Evolutionary conservation across 2,888 invertebrate species (phyloP), one percentile per base, ranked within the genome.

Genomic region (Scaptomyza tumidula): DNA sequence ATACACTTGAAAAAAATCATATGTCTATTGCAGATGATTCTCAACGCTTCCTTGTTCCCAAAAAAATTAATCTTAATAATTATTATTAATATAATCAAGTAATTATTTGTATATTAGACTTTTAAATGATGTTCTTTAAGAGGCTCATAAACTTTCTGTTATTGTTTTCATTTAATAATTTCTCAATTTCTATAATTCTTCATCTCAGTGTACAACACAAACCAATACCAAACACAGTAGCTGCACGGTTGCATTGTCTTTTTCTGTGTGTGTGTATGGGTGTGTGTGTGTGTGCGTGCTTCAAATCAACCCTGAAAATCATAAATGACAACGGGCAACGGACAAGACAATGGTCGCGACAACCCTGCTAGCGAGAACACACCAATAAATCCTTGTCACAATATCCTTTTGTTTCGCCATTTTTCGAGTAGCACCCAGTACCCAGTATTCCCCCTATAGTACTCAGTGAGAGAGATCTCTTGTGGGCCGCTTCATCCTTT

Each of bases 341-440:
- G 57, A 24, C 57, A 66, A 71, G 84, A 76, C 80, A 83, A 81
- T 83, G 79, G 78, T 66, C 77, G 67, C 44, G 62, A 43, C 57
- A 35, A 53, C 70, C 52, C 61, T 14, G 37, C 55, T 55, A 6
- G 66, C 65, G 70, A 3, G 24, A 24, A 24, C 62, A 67, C 66
- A 74, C 88, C 76, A 88, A 85, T 85, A 85, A 85, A 85, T 85
- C 85, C 86, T 80, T 85, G 85, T 85, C 85, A 85, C 88, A 88
- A 85, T 80, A 88, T 88, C 76, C 85, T 83, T 85, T 85, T 85
- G 85, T 85, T 86, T 88, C 75, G 78, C 76, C 73, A 86, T 88
- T 88, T 78, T 82, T 82, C 70, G 58, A 63, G 48, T 54, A 56
- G 57, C 41, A 43, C 10, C 2, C 19, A 35, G 33, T n/a, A 19